Base-by-base conservation (phyloP, 2,888 invertebrate genomes). In the Colostygia pectinataria region DNA sequence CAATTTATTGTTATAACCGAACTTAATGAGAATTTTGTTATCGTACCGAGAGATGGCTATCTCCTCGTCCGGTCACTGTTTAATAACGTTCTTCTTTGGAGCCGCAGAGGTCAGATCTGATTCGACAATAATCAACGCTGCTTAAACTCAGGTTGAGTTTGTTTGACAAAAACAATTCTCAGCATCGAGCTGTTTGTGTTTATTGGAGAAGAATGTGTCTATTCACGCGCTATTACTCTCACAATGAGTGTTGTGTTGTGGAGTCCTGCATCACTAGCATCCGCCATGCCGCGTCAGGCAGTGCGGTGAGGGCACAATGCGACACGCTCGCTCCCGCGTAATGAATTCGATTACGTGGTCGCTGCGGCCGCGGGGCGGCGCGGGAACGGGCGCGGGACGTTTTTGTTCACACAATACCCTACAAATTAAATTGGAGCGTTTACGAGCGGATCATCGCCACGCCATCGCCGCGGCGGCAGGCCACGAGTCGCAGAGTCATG, bases 271-370 rank as follows among this genome's bases (percentile, higher is more conserved):
- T n/a, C n/a, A n/a, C n/a, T n/a, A n/a, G n/a, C n/a, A n/a, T n/a
- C n/a, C n/a, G n/a, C n/a, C n/a, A n/a, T n/a, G n/a, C n/a, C n/a
- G n/a, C n/a, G n/a, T n/a, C n/a, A n/a, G n/a, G n/a, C n/a, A n/a
- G n/a, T n/a, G n/a, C n/a, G n/a, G n/a, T n/a, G 10, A 4, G n/a
- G 43, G 53, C 51, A 40, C 51, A 42, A 63, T 62, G 59, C 63
- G 66, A 56, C 61, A 64, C 72, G 65, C 62, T 68, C 63, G 60
- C 67, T 56, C 36, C 46, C 49, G 44, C 34, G 13, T 74, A 74
- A 77, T 71, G 66, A 71, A 77, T 75, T 72, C 59, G 71, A 75
- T 74, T 70, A 77, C 44, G 29, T 25, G 38, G 48, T 49, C 53
- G 42, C 28, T 15, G 20, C 39, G 39, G 48, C 59, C 32, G 55